Base-by-base conservation (phyloP, 2,888 invertebrate species). In the Encarsia formosa region DNA sequence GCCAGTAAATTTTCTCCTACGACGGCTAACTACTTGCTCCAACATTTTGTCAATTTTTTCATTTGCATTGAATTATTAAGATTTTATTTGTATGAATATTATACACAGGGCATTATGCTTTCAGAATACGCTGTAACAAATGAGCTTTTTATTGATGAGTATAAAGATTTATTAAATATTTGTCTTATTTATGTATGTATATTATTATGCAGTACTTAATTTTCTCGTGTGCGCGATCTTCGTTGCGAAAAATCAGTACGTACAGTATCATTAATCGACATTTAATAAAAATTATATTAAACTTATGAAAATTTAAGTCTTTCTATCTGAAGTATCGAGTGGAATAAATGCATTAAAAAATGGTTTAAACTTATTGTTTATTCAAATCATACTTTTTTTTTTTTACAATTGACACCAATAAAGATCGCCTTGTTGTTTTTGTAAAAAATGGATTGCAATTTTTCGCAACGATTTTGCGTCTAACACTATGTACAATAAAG, bases 81-180 rank as follows among this genome's bases (percentile, higher is more conserved):
- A 29, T 35, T 34, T 31, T 44, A 38, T 26, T 50, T 35, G 18
- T 35, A 16, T 38, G 18, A 8, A n/a, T 48, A 48, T 48, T 48
- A 46, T 54, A 49, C 54, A 54, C 38, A 46, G 46, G 38, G 38
- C 41, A 46, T 50, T 49, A 54, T 46, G 46, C 38, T 50, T 37
- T n/a, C 37, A 39, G 20, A 54, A 49, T 41, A 49, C 49, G 53
- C 49, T 41, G 40, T 45, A 37, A 37, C 40, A 37, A 49, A 41
- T 19, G 44, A 37, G 34, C 23, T 49, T 49, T 39, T 20, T 24
- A 42, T 38, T 49, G 34, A 46, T 46, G 54, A 40, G 39, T 46
- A 54, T 32, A 46, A 49, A 49, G 41, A 31, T 53, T n/a, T n/a
- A n/a, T n/a, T n/a, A n/a, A n/a, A n/a, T n/a, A n/a, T n/a, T n/a